Evolutionary conservation across 2,888 invertebrate genomes (phyloP).

Genomic region (Andrena chrysosceles): DNA sequence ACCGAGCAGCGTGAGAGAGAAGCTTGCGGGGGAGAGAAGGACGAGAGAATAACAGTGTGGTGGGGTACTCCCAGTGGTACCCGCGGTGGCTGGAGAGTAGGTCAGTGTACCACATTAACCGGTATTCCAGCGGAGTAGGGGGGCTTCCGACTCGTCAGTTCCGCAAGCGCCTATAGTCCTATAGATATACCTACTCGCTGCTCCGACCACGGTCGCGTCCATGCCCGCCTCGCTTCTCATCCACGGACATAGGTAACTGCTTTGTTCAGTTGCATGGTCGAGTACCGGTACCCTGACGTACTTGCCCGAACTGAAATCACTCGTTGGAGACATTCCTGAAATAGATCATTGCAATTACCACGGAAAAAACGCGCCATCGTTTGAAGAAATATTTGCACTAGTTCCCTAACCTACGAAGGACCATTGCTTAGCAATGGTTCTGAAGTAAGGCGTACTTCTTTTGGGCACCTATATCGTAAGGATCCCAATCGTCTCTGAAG

Average conservation of each 20-base stretch:
- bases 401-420: no score
- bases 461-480: no score
- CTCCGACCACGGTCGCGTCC: slow-evolving; percentile 65
- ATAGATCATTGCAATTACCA: background rate
- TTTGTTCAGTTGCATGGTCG: slow-evolving; percentile 41
- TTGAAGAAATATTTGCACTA: no score
- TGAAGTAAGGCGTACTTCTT: no score
- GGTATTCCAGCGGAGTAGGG: slow-evolving; percentile 74
- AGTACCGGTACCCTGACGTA: slow-evolving; percentile 35
- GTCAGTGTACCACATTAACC: slow-evolving; percentile 85
- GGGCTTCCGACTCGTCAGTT: slow-evolving; percentile 82
- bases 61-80: slow-evolving; percentile 71
- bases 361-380: no score
- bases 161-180: slow-evolving; percentile 76
- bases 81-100: slow-evolving; percentile 81
- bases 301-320: background rate
- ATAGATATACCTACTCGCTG: slow-evolving; percentile 38
- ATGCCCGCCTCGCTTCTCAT: slow-evolving; percentile 50
- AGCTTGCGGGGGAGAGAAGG: slow-evolving; percentile 63
- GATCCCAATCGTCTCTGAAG: background rate
- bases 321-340: background rate
- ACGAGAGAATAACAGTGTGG: slow-evolving; percentile 73
- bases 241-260: slow-evolving; percentile 41
- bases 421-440: no score
- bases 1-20: slow-evolving; percentile 51